phyloP scores from a whole-genome alignment of 2,888 invertebrate genomes.

The Diabrotica balteata region DNA sequence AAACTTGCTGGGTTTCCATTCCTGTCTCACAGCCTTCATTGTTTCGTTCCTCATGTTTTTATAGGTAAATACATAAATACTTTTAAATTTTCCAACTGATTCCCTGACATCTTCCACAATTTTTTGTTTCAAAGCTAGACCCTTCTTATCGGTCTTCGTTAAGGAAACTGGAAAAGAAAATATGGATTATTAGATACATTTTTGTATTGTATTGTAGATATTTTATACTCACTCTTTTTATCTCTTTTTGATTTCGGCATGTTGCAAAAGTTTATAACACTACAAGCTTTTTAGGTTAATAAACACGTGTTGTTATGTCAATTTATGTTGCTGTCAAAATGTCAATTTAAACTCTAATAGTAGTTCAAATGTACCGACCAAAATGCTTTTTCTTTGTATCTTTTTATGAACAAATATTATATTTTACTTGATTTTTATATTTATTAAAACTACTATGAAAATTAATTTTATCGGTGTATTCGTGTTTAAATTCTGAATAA shows the following conservation, averaged over 20 bases:
- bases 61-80: conserved; percentile 88
- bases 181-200: background rate
- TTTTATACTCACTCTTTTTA: conserved; percentile 78
- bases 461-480: too few species aligned
- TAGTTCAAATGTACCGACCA: too few species aligned
- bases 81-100: conserved; percentile 81
- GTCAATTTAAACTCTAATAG: too few species aligned
- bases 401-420: too few species aligned
- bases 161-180: conserved; percentile 79
- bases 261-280: conserved; percentile 20
- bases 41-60: conserved; percentile 92
- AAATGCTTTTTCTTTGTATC: too few species aligned
- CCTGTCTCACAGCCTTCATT: conserved; percentile 83
- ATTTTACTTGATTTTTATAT: too few species aligned
- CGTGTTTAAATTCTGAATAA: too few species aligned
- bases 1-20: conserved; percentile 92
- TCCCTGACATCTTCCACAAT: conserved; percentile 86
- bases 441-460: too few species aligned
- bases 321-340: conserved; percentile 6
- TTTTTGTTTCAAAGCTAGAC: conserved; percentile 85
- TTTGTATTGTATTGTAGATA: background rate
- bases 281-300: conserved; percentile 14
- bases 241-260: conserved; percentile 95
- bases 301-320: conserved; percentile 16
- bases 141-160: conserved; percentile 94